Conservation (phyloP, 2,888 invertebrate genomes). For the Catocala fraxini region DNA sequence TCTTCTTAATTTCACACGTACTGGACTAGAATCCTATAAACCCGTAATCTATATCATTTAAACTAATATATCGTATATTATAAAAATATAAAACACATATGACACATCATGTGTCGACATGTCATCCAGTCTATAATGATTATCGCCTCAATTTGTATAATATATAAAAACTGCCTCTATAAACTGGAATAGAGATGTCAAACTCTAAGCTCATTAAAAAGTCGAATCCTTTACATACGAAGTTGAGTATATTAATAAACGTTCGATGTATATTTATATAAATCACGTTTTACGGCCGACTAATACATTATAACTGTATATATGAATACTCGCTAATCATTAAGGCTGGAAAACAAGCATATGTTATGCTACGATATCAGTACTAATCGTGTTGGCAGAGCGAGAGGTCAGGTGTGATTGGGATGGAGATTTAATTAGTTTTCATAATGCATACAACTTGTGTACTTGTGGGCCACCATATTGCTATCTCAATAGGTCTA, state of each 20-base stretch:
- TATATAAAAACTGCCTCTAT: slow-evolving; percentile 21
- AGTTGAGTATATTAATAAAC: slow-evolving; percentile 19
- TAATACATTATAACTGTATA: slow-evolving; percentile 29
- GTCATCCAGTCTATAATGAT: slow-evolving; percentile 49
- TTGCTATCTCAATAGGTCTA: too few species aligned
- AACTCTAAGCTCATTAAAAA: slow-evolving; percentile 24
- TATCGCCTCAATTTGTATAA: slow-evolving; percentile 50
- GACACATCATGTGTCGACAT: slow-evolving; percentile 41
- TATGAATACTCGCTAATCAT: slow-evolving; percentile 20
- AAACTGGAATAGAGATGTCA: slow-evolving; percentile 52
- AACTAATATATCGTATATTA: slow-evolving; percentile 1
- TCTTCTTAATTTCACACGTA: too few species aligned
- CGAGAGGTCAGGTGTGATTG: background rate
- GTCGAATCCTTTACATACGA: slow-evolving; percentile 30
- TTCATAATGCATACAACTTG: too few species aligned
- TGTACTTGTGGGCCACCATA: too few species aligned
- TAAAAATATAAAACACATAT: slow-evolving; percentile 30
- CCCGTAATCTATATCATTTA: background rate
- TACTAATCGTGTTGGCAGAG: slow-evolving; percentile 18
- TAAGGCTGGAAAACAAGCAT: slow-evolving; percentile 25
- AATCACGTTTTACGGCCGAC: slow-evolving; percentile 31
- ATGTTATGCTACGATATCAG: slow-evolving; percentile 11
- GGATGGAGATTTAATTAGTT: background rate
- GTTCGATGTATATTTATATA: slow-evolving; percentile 31
- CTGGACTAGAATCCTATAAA: background rate